phyloP scores from a whole-genome alignment of 2,888 invertebrate species.

The Caenorhabditis uteleia region DNA sequence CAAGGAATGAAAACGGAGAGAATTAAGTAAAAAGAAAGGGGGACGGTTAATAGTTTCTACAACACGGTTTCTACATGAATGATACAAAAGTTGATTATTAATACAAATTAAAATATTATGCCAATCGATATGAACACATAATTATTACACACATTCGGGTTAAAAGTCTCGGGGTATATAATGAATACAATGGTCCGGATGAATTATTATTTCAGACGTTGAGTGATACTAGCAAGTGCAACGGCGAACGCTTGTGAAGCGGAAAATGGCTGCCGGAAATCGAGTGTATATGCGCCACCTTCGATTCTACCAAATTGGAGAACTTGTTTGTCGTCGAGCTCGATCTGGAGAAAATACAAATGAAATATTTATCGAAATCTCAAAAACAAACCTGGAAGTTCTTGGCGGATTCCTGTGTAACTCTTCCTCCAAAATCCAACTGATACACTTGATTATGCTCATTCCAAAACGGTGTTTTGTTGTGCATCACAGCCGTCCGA shows the following conservation, averaged over 20 bases:
- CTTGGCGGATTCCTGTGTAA: conserved; percentile 98
- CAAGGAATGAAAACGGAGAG: no score
- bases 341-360: conserved; percentile 32
- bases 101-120: no score
- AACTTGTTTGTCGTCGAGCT: conserved; percentile 76
- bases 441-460: conserved; percentile 99
- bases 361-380: not conserved
- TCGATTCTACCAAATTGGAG: conserved; percentile 99
- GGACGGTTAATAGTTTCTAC: no score
- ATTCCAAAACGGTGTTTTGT: conserved; percentile 98
- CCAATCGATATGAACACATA: no score
- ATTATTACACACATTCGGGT: no score
- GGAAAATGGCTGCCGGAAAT: conserved; percentile 93
- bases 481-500: conserved; percentile 79
- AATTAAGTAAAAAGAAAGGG: no score
- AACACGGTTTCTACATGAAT: no score
- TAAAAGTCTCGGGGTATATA: no score
- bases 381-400: conserved; percentile 86
- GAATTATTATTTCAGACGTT: conserved; percentile 87
- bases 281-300: conserved; percentile 95
- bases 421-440: conserved; percentile 96
- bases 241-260: conserved; percentile 98
- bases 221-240: conserved; percentile 93
- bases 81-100: no score
- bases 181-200: no score